phyloP scores from a whole-genome alignment of 2,888 invertebrate species.

The Eupithecia dodoneata region DNA sequence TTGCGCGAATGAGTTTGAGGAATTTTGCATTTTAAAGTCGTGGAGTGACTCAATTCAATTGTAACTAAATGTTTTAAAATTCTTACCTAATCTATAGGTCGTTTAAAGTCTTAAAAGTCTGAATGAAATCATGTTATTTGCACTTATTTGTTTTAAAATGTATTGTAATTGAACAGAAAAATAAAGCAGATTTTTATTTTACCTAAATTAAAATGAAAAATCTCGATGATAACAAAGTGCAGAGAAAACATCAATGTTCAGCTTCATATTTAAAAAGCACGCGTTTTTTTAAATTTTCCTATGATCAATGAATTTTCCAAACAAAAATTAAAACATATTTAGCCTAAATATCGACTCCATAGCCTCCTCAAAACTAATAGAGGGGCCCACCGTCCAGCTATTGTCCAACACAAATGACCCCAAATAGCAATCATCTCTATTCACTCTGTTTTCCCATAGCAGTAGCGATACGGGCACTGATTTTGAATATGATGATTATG shows the following conservation, averaged over 20 bases:
- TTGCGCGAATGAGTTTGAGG: constrained; percentile 65
- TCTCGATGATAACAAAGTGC: background rate
- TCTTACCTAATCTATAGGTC: background rate
- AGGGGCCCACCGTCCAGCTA: constrained; percentile 65
- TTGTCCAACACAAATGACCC: constrained; percentile 81
- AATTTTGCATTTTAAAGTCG: constrained; percentile 51
- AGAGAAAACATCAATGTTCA: background rate
- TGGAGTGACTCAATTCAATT: constrained; percentile 15
- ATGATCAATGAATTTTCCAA: background rate
- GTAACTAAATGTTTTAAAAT: background rate
- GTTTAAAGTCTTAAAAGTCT: background rate
- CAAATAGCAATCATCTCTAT: constrained; percentile 78
- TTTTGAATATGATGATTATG: constrained; percentile 76
- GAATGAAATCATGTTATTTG: too few species aligned
- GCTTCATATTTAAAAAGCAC: background rate
- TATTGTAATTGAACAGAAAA: too few species aligned
- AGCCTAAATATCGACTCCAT: constrained; percentile 51
- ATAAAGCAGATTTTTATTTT: too few species aligned
- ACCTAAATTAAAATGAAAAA: background rate
- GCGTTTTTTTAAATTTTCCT: background rate
- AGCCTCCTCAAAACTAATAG: constrained; percentile 52
- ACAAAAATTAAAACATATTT: constrained; percentile 10
- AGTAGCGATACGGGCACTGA: constrained; percentile 77
- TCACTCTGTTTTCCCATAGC: constrained; percentile 79
- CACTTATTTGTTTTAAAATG: background rate